Percentiles rank a stretch among this genome's conserved stretches.
These are phyloP conservation scores for Onychomys torridus DNA, from an alignment of 2,797 vertebrate species.

Conservation along the genomic window DNA sequence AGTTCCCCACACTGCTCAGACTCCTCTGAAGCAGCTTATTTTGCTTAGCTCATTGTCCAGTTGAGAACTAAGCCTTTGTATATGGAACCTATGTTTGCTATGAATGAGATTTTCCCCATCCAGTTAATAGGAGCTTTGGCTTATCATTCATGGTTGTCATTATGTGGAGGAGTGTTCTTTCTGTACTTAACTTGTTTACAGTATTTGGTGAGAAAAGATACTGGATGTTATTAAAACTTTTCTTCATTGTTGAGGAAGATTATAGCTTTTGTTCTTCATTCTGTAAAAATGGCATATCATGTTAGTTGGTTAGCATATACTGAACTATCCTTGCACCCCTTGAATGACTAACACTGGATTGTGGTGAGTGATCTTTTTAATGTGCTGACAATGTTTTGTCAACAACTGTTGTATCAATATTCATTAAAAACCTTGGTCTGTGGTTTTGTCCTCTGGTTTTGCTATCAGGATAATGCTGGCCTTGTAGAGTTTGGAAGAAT, in stretches of 20 bases:
- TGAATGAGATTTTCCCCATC: neutral
- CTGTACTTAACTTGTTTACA: neutral
- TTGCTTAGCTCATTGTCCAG: neutral
- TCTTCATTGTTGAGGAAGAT: neutral
- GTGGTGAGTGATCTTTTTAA: neutral
- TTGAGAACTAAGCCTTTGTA: neutral
- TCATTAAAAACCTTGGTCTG: neutral
- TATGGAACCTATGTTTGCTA: neutral
- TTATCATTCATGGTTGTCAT: neutral
- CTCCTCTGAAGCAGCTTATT: neutral
- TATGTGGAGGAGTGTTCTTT: neutral
- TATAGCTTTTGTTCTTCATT: neutral
- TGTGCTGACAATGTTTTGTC: neutral
- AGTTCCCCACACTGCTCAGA: neutral
- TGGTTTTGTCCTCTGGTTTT: neutral
- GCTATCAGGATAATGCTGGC: neutral
- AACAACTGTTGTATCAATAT: neutral
- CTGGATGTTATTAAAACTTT: neutral
- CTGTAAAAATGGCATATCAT: neutral
- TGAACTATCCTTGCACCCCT: neutral
- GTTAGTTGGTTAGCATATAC: neutral
- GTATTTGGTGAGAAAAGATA: neutral
- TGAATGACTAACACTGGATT: neutral
- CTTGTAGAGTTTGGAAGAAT: neutral
- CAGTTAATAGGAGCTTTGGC: neutral